Evolutionary conservation across 2,888 invertebrate genomes (phyloP).

Genomic region (Hydrotaea cyrtoneurina): DNA sequence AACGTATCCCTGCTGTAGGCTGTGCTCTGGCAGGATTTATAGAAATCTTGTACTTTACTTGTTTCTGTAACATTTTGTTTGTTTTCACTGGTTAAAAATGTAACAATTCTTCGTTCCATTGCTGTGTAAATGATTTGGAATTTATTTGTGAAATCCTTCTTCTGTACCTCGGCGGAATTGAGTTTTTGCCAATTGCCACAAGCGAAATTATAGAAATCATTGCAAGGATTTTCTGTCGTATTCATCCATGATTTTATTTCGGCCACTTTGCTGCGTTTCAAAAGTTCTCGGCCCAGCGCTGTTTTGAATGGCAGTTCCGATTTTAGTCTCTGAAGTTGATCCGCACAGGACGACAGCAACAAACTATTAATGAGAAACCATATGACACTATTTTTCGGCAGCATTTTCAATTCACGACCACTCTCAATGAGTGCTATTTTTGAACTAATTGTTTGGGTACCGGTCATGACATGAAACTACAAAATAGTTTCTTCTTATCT

Average conservation of each 20-base stretch:
- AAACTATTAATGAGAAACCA: background rate
- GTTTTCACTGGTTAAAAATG: constrained; percentile 64
- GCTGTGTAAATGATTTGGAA: constrained; percentile 71
- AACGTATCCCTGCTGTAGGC: constrained; percentile 69
- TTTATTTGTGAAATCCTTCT: constrained; percentile 69
- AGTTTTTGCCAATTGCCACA: constrained; percentile 88
- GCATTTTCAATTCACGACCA: background rate
- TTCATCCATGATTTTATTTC: constrained; percentile 90
- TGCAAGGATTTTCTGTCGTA: constrained; percentile 86
- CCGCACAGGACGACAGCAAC: background rate
- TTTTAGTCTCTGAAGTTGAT: background rate
- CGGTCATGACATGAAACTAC: too few species aligned
- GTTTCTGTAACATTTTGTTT: constrained; percentile 60
- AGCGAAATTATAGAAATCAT: constrained; percentile 91
- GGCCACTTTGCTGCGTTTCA: constrained; percentile 84
- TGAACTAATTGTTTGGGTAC: background rate
- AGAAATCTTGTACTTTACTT: constrained; percentile 74
- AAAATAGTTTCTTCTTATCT: too few species aligned
- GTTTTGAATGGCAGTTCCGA: background rate
- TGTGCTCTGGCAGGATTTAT: constrained; percentile 71
- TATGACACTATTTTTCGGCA: background rate
- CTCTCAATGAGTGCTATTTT: background rate
- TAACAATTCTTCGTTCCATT: constrained; percentile 71
- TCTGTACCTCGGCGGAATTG: constrained; percentile 73
- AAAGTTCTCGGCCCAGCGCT: constrained; percentile 79